A percentile compares a stretch with the other conserved stretches of the same genome.
Conservation (phyloP, 2,888 invertebrate species). For the Lobophora halterata region DNA sequence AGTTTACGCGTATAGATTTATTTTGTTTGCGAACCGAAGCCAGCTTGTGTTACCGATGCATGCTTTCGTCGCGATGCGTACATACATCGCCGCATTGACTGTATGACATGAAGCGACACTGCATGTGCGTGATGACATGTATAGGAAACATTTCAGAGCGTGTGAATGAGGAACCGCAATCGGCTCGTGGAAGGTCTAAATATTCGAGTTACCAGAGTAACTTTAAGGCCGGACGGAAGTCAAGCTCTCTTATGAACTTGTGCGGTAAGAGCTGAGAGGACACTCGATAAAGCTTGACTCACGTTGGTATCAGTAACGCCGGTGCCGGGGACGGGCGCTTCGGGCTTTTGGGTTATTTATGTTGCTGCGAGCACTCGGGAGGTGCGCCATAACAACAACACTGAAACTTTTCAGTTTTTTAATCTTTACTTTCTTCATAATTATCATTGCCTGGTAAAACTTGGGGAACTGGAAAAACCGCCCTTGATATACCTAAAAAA, state of each 20-base stretch:
- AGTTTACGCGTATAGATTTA: slow-evolving; percentile 48
- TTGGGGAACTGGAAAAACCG: too few species aligned
- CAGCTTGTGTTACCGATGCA: slow-evolving; percentile 60
- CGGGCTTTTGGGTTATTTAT: slow-evolving; percentile 71
- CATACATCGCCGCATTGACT: slow-evolving; percentile 31
- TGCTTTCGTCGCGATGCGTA: slow-evolving; percentile 36
- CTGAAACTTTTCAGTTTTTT: too few species aligned
- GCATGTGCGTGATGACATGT: slow-evolving; percentile 68
- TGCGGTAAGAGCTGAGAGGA: slow-evolving; percentile 89
- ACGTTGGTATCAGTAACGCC: slow-evolving; percentile 59
- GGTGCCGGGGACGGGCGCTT: slow-evolving; percentile 53
- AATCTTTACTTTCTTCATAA: too few species aligned
- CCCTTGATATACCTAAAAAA: too few species aligned
- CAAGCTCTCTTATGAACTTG: slow-evolving; percentile 97
- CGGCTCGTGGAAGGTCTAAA: slow-evolving; percentile 91
- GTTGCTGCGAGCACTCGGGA: slow-evolving; percentile 50
- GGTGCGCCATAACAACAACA: too few species aligned
- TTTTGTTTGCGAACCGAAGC: slow-evolving; percentile 60
- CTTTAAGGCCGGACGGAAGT: slow-evolving; percentile 94
- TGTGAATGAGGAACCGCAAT: slow-evolving; percentile 88
- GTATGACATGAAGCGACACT: slow-evolving; percentile 38
- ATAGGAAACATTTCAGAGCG: slow-evolving; percentile 88
- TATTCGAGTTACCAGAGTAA: slow-evolving; percentile 91
- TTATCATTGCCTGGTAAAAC: too few species aligned
- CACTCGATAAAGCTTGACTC: slow-evolving; percentile 66